Evolutionary conservation across 2,113 vertebrate species (phyloP), one percentile per base, ranked within the genome.

Genomic region (Silurus asotus): DNA sequence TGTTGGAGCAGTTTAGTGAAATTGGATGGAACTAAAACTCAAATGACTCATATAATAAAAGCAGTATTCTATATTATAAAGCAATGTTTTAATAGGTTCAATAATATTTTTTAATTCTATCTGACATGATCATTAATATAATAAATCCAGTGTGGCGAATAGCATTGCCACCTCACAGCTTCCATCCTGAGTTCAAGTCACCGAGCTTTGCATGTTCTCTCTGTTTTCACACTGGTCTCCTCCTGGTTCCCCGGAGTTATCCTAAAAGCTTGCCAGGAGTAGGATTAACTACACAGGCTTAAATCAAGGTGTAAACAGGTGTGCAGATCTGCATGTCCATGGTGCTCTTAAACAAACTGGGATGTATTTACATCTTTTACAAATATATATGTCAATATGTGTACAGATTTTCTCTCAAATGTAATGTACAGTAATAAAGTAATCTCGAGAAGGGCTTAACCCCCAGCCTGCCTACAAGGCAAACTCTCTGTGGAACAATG

Each of bases 401-500:
- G 13, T 7, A 37, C 3, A 37, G 37, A 37, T 37, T 37, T 37
- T 37, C 37, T 37, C 37, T 37, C 2, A 37, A 37, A 37, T 37
- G 37, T 37, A 37, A 37, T 37, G 37, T 37, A 37, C 37, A 37
- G 37, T 37, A 37, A 37, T 37, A 37, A 37, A 37, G 37, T 37
- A 37, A 37, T 37, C 37, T 37, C 37, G 37, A 37, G 37, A 37
- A 37, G 37, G 28, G 55, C 55, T 61, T 61, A 61, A 61, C 56
- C 1, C 1, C 45, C 17, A 4, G 28, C 56, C 77, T 80, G 56
- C 23, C 19, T 48, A 80, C 19, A 80, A 48, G 56, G 9, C 77
- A 80, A 80, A 61, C 48, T 23, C 19, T 9, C 77, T n/a, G 49
- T 80, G 49, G 28, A 55, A 76, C 81, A 77, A 69, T 83, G 67